Percentiles rank a stretch among this genome's conserved stretches.
phyloP scores from a whole-genome alignment of 1,140 invertebrate species.

The Achatina immaculata region DNA sequence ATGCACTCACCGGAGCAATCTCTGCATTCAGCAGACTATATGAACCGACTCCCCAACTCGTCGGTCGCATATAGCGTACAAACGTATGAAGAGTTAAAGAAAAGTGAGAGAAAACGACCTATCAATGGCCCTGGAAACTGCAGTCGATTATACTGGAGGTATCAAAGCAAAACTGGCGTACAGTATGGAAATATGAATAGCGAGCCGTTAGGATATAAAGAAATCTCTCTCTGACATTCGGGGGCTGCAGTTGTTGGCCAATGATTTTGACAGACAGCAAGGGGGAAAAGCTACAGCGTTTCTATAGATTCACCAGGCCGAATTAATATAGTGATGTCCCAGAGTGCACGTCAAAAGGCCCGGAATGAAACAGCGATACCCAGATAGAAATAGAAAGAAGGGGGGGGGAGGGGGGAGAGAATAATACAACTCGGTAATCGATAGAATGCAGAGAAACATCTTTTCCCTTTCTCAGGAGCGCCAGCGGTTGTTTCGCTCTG shows the following conservation, averaged over 20 bases:
- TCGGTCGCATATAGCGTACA: not conserved
- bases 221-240: not conserved
- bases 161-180: not conserved
- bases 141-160: not conserved
- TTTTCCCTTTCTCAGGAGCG: not conserved
- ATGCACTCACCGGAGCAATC: not conserved
- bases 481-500: not conserved
- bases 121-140: not conserved
- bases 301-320: not conserved
- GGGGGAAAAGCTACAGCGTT: not conserved
- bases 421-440: not conserved
- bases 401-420: too few relatives aligned
- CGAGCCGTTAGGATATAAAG: not conserved
- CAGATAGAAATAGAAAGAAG: not conserved
- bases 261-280: not conserved
- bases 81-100: not conserved
- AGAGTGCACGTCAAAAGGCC: conserved; percentile 2
- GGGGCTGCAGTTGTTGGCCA: not conserved
- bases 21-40: not conserved
- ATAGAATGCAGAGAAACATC: not conserved
- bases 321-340: conserved; percentile 12
- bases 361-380: not conserved
- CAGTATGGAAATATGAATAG: not conserved
- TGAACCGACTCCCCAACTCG: not conserved
- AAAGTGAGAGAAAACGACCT: not conserved